Evolutionary conservation across 2,888 invertebrate species (phyloP).

Genomic region (Lamproptera curius): DNA sequence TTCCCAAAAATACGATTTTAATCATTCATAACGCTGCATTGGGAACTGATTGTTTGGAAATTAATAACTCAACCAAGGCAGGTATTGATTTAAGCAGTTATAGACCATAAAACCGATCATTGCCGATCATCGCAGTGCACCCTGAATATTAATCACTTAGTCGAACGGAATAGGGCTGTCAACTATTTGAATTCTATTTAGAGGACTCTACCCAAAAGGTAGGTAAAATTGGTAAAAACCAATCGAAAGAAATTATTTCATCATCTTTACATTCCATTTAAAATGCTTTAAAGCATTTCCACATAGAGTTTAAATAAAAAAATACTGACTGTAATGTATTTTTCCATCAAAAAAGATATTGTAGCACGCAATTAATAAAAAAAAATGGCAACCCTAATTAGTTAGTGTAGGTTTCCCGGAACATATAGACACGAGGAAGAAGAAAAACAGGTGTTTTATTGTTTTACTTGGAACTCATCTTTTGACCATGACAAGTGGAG

Average conservation of each 20-base stretch:
- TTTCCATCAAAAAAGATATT: too few species aligned
- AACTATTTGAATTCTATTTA: too few species aligned
- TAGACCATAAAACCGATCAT: slow-evolving; percentile 29
- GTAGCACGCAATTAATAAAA: too few species aligned
- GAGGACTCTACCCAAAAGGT: too few species aligned
- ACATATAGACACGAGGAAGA: slow-evolving; percentile 6
- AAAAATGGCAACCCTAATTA: slow-evolving; percentile 15
- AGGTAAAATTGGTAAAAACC: too few species aligned
- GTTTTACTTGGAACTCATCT: slow-evolving; percentile 12
- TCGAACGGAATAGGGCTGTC: slow-evolving; percentile 9
- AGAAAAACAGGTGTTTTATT: slow-evolving; percentile 14
- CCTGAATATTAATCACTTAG: slow-evolving; percentile 12
- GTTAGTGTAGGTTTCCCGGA: slow-evolving; percentile 2
- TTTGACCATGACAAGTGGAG: neutral
- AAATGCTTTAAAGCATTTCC: too few species aligned
- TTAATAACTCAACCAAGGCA: slow-evolving; percentile 16
- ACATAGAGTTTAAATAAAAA: too few species aligned
- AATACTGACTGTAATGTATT: too few species aligned
- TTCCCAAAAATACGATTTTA: too few species aligned
- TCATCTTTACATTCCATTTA: too few species aligned
- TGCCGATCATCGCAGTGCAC: slow-evolving; percentile 20
- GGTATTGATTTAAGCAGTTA: slow-evolving; percentile 22
- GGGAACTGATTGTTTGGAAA: slow-evolving; percentile 7
- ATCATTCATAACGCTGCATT: neutral
- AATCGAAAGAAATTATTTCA: too few species aligned